Conservation (phyloP, 2,797 vertebrate species). For the Mus minutoides region DNA sequence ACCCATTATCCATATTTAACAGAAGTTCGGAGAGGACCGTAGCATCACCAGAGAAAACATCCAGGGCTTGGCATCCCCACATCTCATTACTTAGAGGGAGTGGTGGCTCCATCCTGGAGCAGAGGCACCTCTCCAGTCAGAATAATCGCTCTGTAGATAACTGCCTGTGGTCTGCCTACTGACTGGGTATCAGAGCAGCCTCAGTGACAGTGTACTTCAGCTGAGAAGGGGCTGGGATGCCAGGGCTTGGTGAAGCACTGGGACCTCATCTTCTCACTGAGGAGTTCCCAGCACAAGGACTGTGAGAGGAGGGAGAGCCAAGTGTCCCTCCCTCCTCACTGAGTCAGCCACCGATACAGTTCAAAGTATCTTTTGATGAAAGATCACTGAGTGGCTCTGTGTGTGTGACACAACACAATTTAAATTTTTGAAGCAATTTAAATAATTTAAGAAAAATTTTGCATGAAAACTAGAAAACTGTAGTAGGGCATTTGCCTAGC, state of each 20-base stretch:
- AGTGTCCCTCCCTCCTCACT: not conserved
- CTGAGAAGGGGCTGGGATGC: not conserved
- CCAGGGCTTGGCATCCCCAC: not conserved
- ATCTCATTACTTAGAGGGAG: not conserved
- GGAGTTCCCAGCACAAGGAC: not conserved
- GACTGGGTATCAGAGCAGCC: not conserved
- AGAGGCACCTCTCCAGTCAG: not conserved
- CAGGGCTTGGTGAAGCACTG: not conserved
- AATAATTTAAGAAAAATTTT: not conserved
- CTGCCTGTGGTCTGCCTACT: not conserved
- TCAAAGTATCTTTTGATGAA: conserved; percentile 16
- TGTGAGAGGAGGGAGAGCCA: not conserved
- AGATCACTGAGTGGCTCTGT: not conserved
- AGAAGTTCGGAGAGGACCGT: not conserved
- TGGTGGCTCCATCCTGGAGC: not conserved
- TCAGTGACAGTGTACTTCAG: not conserved
- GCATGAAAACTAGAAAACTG: not conserved
- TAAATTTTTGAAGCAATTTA: not conserved
- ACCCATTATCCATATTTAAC: not conserved
- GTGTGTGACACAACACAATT: not conserved
- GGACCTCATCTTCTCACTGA: not conserved
- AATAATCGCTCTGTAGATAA: not conserved
- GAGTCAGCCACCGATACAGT: not conserved
- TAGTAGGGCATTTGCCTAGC: not conserved
- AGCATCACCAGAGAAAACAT: not conserved